phyloP scores from a whole-genome alignment of 2,113 vertebrate species.

The Pachycephala philippinensis region DNA sequence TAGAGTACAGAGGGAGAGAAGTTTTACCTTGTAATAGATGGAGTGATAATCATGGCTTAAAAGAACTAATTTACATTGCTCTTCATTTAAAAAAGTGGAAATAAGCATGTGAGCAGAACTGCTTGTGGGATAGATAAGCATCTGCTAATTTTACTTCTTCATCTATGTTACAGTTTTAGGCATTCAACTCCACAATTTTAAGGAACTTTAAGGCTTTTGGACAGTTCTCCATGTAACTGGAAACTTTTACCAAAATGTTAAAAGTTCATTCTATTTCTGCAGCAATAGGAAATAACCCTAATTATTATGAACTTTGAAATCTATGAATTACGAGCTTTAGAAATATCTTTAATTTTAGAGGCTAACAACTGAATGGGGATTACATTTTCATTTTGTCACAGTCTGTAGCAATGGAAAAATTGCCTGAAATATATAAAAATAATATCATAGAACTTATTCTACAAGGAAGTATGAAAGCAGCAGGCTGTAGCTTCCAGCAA shows the following conservation, averaged over 20 bases:
- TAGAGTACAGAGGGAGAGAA: neutral
- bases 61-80: neutral
- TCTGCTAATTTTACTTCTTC: conserved; percentile 24
- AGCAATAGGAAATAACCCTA: neutral
- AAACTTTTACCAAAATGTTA: neutral
- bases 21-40: neutral
- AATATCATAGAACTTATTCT: neutral
- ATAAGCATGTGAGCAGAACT: neutral
- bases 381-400: neutral
- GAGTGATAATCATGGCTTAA: neutral
- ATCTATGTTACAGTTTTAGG: neutral
- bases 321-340: neutral
- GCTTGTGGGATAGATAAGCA: neutral
- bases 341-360: neutral
- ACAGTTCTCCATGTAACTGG: neutral
- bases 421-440: neutral
- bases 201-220: neutral
- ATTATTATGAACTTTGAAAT: neutral
- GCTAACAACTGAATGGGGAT: neutral
- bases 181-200: neutral
- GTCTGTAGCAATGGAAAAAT: neutral
- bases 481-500: neutral
- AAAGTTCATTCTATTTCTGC: conserved; percentile 17
- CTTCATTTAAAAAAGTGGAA: conserved; percentile 9
- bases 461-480: neutral